Base-by-base conservation (phyloP, 2,888 invertebrate genomes). In the Dolichopus griseipennis region DNA sequence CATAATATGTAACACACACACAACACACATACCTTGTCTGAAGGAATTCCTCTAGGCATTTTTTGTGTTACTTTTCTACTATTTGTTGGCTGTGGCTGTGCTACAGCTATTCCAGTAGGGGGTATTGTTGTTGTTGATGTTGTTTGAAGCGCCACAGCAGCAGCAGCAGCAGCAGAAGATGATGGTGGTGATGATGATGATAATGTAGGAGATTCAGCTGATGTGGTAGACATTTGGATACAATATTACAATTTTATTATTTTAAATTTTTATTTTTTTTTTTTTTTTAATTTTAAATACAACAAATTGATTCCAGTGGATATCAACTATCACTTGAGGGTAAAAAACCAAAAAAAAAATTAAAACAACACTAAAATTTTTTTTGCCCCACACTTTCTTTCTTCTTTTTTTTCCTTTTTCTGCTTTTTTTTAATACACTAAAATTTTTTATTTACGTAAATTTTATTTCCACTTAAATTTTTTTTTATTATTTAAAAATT, bases 1-100 rank as follows among this genome's bases (percentile, higher is more conserved):
- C 2, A 27, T 27, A 5, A 27, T 4, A 27, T 98, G 90, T 12
- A 78, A 27, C 5, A 27, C 2, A 27, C 27, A 27, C 2, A 27
- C 61, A 71, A 65, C 70, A 66, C 69, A 67, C 10, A 5, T 64
- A 64, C 64, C 64, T 64, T 64, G 33, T 64, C 64, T 64, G 64
- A 64, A 10, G 64, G 64, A 33, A 64, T 64, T 21, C 64, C 64
- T 34, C 64, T 64, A 64, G 64, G 33, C 37, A 64, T 34, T 64
- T 64, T 64, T 33, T 64, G 37, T 63, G 63, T 63, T 15, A 37
- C 22, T 64, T 64, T 34, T 64, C 33, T 64, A 10, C 64, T 64
- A n/a, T 20, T 64, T 64, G 64, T 37, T 22, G 62, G 62, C 27
- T 27, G 27, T 9, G 27, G 64, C 20, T 33, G 33, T 33, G 64